Conservation (phyloP, 92 coral and sea anemone genomes). For the Siderastrea siderea region DNA sequence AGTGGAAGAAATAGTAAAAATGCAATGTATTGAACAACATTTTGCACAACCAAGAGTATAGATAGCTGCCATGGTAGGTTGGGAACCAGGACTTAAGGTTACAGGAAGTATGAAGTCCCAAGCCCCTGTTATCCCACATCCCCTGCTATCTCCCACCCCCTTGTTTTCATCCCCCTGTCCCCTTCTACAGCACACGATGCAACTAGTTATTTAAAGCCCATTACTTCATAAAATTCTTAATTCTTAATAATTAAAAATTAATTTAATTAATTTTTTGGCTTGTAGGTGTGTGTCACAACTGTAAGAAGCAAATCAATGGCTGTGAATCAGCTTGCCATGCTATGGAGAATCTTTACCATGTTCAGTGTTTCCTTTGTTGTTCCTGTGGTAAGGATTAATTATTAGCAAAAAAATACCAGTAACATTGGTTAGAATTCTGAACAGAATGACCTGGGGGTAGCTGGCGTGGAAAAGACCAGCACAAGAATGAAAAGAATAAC, state of each 20-base stretch:
- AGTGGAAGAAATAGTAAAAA: no score
- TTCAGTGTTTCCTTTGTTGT: slow-evolving; percentile 70
- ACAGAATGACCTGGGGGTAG: background rate
- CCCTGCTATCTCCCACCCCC: no score
- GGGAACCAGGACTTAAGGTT: no score
- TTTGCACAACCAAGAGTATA: no score
- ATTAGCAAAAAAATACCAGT: background rate
- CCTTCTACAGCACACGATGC: no score
- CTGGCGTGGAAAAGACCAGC: background rate
- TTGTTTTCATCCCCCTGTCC: no score
- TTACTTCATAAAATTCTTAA: background rate
- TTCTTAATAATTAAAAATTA: background rate
- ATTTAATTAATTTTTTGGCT: background rate
- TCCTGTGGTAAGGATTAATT: slow-evolving; percentile 57
- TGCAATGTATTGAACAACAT: no score
- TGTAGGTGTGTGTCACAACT: slow-evolving; percentile 80
- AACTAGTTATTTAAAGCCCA: background rate
- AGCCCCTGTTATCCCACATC: no score
- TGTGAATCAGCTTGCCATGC: slow-evolving; percentile 90
- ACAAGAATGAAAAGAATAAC: background rate
- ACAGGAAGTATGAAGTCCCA: no score
- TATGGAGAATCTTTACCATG: slow-evolving; percentile 77
- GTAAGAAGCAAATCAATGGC: slow-evolving; percentile 74
- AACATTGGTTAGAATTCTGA: background rate
- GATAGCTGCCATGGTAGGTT: no score